Base-by-base conservation (phyloP, 2,888 invertebrate genomes). In the Dolomedes plantarius region DNA sequence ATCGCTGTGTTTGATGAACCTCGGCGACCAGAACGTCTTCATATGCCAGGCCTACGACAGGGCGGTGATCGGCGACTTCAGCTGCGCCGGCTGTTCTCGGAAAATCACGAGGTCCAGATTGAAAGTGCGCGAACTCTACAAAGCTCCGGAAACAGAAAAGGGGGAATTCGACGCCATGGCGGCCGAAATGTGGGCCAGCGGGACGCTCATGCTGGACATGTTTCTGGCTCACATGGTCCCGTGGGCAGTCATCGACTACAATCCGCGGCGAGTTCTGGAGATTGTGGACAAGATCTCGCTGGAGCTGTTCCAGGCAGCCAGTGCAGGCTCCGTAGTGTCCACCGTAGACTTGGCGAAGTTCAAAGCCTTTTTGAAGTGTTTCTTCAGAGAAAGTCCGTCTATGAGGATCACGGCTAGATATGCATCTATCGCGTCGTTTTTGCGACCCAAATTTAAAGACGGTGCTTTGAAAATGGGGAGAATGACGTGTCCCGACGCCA, bases 141-240 rank as follows among this genome's bases (percentile, higher is more conserved):
- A 13, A 3, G 73, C 85, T 9, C 85, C 85, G 39, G 85, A 85
- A 68, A 1, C 71, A 16, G 16, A 29, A 65, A 13, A 36, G 69
- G 62, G 32, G 6, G 7, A 19, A 13, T 78, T 85, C 41, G 62
- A 78, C 32, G 67, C 73, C 19, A 56, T 56, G 29, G 11, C 23
- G 1, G 78, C 85, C n/a, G 85, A 85, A 78, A 85, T 85, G 19
- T 85, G 85, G 85, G 27, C 85, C 6, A 73, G 78, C 62, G 85
- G 85, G 7, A 62, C 56, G 9, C 29, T 85, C 56, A 56, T 85
- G 39, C 19, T 85, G 16, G 67, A 73, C 31, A 23, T 85, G 1
- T 85, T 85, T 67, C 50, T 73, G 6, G 68, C 62, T 0, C 50
- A 85, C 39, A 28, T 62, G 27, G 31, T 73, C 11, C 73, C 69